Percentiles rank a stretch among this genome's conserved stretches.
phyloP scores from a whole-genome alignment of 2,888 invertebrate genomes.

The Bugula neritina region DNA sequence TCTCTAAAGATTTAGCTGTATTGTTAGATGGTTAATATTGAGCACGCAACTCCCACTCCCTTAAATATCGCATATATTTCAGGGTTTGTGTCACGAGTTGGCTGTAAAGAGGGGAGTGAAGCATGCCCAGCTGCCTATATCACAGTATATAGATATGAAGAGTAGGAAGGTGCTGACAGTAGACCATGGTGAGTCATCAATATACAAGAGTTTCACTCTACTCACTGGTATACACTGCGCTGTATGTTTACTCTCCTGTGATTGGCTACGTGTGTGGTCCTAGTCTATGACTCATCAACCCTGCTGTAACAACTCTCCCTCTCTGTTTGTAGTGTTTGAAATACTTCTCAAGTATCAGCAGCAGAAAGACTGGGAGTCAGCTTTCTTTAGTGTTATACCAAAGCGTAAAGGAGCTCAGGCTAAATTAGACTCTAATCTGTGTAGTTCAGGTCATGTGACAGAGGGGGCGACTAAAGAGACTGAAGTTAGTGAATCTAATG shows the following conservation, averaged over 20 bases:
- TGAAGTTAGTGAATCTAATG: too few relatives aligned
- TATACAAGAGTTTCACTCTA: too few relatives aligned
- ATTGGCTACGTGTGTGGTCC: too few relatives aligned
- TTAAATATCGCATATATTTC: slow-evolving; percentile 31
- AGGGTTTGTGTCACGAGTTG: slow-evolving; percentile 77
- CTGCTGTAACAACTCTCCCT: too few relatives aligned
- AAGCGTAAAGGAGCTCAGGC: slow-evolving; percentile 42
- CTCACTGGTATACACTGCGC: too few relatives aligned
- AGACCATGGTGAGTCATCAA: slow-evolving; percentile 70
- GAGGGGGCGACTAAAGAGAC: too few relatives aligned
- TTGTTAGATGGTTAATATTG: too few relatives aligned
- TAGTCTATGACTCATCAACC: too few relatives aligned
- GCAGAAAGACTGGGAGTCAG: slow-evolving; percentile 51
- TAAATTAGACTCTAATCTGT: neutral
- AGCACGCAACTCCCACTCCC: neutral
- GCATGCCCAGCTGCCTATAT: slow-evolving; percentile 78
- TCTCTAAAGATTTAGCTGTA: too few relatives aligned
- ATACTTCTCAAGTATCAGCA: slow-evolving; percentile 54
- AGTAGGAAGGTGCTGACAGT: slow-evolving; percentile 88
- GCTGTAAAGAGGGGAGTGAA: slow-evolving; percentile 71
- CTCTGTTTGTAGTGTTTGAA: slow-evolving; percentile 53
- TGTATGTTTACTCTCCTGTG: too few relatives aligned
- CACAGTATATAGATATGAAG: slow-evolving; percentile 82
- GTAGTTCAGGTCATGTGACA: too few relatives aligned
- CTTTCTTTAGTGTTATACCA: slow-evolving; percentile 52